These are phyloP conservation scores for Candoia aspera DNA, from an alignment of 2,113 vertebrate species.

Conservation along the genomic window DNA sequence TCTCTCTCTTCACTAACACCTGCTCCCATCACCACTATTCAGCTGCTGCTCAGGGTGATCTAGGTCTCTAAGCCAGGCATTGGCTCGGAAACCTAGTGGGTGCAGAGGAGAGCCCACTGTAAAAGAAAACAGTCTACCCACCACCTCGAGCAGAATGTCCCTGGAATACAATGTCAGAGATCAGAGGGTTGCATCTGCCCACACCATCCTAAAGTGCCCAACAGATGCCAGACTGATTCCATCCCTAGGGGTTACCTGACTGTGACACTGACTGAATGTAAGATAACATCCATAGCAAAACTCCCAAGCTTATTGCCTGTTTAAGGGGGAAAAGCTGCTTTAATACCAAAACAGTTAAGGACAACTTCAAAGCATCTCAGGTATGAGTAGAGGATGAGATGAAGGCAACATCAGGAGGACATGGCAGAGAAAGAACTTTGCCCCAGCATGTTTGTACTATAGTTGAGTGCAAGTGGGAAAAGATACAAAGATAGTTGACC, in stretches of 20 bases:
- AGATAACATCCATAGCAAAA: neutral
- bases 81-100: neutral
- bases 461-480: neutral
- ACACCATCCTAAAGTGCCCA: neutral
- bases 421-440: neutral
- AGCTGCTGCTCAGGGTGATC: neutral
- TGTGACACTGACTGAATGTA: neutral
- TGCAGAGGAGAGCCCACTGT: neutral
- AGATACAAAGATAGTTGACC: neutral
- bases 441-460: neutral
- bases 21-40: neutral
- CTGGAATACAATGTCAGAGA: neutral
- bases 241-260: neutral
- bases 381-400: neutral
- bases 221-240: neutral
- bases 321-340: neutral
- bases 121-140: neutral
- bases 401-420: neutral
- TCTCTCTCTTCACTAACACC: neutral
- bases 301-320: neutral
- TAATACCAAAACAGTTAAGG: neutral
- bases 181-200: neutral
- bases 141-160: neutral
- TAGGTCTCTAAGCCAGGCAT: neutral
- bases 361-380: neutral